These are phyloP conservation scores for Hyles vespertilio DNA, from an alignment of 1,140 invertebrate species.

Conservation along the genomic window DNA sequence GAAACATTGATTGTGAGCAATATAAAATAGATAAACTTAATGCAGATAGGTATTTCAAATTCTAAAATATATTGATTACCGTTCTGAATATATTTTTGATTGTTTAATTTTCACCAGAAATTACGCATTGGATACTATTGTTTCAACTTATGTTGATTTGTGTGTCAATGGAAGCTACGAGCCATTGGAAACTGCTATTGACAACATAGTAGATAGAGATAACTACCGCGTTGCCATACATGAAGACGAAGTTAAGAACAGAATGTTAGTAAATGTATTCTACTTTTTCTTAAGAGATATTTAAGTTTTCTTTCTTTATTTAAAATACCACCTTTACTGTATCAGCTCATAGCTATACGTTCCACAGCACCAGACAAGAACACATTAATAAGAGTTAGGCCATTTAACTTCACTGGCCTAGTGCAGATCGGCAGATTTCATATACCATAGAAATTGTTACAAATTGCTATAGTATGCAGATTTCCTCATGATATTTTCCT, in stretches of 20 bases:
- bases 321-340: too few relatives aligned
- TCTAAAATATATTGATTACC: not conserved
- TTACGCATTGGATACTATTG: slow-evolving; percentile 21
- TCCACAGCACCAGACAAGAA: too few relatives aligned
- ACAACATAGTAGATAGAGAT: slow-evolving; percentile 23
- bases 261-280: slow-evolving; percentile 28
- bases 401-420: too few relatives aligned
- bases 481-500: too few relatives aligned
- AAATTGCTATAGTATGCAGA: too few relatives aligned
- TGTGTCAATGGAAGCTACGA: slow-evolving; percentile 25
- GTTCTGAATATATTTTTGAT: too few relatives aligned
- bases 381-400: too few relatives aligned
- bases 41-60: slow-evolving; percentile 36
- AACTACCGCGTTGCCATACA: slow-evolving; percentile 23
- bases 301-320: too few relatives aligned
- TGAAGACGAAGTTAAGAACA: slow-evolving; percentile 47
- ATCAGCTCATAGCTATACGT: too few relatives aligned
- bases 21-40: slow-evolving; percentile 53
- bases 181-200: slow-evolving; percentile 23
- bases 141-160: slow-evolving; percentile 30
- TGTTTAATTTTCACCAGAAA: slow-evolving; percentile 16
- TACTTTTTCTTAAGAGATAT: too few relatives aligned
- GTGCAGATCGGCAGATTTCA: too few relatives aligned
- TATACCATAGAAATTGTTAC: too few relatives aligned
- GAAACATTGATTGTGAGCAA: slow-evolving; percentile 32